Base-by-base conservation (phyloP, 2,797 vertebrate genomes). In the Poeciliopsis infans region DNA sequence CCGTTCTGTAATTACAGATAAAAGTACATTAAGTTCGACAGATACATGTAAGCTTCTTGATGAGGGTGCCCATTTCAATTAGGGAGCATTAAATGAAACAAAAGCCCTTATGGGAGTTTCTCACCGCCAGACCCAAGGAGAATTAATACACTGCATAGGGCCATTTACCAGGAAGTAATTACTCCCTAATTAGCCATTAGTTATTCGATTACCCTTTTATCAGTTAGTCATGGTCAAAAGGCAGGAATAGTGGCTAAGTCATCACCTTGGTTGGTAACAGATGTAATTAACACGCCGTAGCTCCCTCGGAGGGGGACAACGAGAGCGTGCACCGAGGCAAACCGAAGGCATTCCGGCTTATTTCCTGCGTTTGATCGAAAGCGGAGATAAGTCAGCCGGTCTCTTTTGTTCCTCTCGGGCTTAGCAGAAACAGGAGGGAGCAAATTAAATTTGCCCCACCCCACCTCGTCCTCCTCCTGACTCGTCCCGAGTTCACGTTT, bases 151-250 rank as follows among this genome's bases (percentile, higher is more conserved):
- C 88, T 93, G 91, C 81, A 89, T 89, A 88, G 93, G 91, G 82
- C 92, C 95, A 94, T 95, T 96, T 94, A 94, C 90, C 90, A 87
- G 85, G 78, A 82, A 91, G 85, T 95, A 96, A 96, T 96, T 95
- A 95, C 93, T 90, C 90, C 90, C 93, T 96, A 95, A 96, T 96
- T 95, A 95, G 77, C 93, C 92, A 94, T 95, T 94, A 95, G 94
- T 96, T 95, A 95, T 96, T 94, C 90, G 93, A 96, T 96, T 96
- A 96, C 88, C 93, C 93, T 92, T 95, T 95, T 94, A 94, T 96
- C 95, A 95, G 93, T 95, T 95, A 94, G 95, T 95, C 94, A 95
- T 92, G 91, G 95, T 93, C 91, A 94, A 90, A 93, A 93, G 92
- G 92, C 93, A 94, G 88, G 89, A 93, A 92, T 86, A 90, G 92